phyloP scores from a whole-genome alignment of 2,113 vertebrate species.

The Hystrix cristata region DNA sequence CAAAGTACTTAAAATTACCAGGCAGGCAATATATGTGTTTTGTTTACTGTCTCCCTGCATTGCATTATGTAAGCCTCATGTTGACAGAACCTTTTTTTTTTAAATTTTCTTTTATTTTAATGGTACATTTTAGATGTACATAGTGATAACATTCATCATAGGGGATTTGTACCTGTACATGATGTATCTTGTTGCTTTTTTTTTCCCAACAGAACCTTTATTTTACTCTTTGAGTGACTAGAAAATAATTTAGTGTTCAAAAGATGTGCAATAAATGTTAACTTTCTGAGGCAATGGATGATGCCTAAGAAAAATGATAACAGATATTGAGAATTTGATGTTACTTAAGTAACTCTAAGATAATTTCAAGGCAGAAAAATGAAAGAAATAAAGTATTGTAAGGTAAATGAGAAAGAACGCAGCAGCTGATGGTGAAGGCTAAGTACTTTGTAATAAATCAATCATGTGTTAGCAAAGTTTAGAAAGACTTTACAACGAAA shows the following conservation, averaged over 20 bases:
- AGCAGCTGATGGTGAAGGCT: not conserved
- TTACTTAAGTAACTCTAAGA: constrained; percentile 21
- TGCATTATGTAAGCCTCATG: not conserved
- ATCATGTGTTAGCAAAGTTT: not conserved
- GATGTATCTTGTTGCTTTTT: too few species aligned
- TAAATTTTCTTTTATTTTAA: too few species aligned
- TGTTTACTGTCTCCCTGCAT: not conserved
- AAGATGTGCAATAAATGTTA: not conserved
- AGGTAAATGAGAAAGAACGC: not conserved
- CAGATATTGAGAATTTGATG: not conserved
- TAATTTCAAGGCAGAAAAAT: constrained; percentile 38
- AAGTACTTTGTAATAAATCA: not conserved
- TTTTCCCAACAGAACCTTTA: not conserved
- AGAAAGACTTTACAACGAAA: constrained; percentile 19
- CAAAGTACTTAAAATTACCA: not conserved
- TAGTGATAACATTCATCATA: too few species aligned
- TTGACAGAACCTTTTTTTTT: not conserved
- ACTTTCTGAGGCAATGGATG: constrained; percentile 39
- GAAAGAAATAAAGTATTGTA: not conserved
- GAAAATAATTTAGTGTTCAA: not conserved
- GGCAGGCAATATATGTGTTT: not conserved
- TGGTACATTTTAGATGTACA: too few species aligned
- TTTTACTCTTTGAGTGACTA: not conserved
- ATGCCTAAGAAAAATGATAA: not conserved
- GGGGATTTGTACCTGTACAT: too few species aligned